Percentiles rank a stretch among this genome's conserved stretches.
phyloP scores from a whole-genome alignment of 2,888 invertebrate genomes.

The Halictus quadricinctus region DNA sequence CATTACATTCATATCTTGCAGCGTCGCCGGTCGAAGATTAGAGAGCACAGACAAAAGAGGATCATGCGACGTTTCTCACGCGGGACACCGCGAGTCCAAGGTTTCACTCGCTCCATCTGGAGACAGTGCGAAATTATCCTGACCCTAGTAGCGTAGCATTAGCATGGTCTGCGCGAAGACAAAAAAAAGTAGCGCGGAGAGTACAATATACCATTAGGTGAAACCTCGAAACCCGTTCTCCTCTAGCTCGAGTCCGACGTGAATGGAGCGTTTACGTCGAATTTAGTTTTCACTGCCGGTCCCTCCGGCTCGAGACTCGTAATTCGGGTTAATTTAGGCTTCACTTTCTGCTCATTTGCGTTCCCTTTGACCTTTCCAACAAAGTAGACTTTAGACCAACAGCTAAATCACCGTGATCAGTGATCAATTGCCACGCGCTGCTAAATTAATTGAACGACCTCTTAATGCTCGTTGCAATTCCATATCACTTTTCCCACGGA shows the following conservation, averaged over 20 bases:
- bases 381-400: not conserved
- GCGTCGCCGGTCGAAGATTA: not conserved
- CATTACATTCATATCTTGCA: not conserved
- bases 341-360: constrained; percentile 7
- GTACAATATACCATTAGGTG: constrained; percentile 31
- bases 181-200: constrained; percentile 25
- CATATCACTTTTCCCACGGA: not conserved
- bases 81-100: not conserved
- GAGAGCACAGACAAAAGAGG: not conserved
- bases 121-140: constrained; percentile 31
- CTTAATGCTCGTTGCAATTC: not conserved
- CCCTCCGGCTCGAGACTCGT: not conserved
- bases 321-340: constrained; percentile 24
- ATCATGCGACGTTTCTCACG: constrained; percentile 3
- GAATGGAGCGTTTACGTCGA: constrained; percentile 21
- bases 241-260: constrained; percentile 2
- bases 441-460: not conserved
- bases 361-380: constrained; percentile 6
- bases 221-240: constrained; percentile 34
- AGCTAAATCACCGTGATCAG: not conserved
- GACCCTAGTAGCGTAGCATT: constrained; percentile 13
- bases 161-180: not conserved
- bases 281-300: constrained; percentile 17
- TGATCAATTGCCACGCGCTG: not conserved
- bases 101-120: constrained; percentile 25